Base-by-base conservation (phyloP, 2,888 invertebrate genomes). In the Dasysyrphus tricinctus region DNA sequence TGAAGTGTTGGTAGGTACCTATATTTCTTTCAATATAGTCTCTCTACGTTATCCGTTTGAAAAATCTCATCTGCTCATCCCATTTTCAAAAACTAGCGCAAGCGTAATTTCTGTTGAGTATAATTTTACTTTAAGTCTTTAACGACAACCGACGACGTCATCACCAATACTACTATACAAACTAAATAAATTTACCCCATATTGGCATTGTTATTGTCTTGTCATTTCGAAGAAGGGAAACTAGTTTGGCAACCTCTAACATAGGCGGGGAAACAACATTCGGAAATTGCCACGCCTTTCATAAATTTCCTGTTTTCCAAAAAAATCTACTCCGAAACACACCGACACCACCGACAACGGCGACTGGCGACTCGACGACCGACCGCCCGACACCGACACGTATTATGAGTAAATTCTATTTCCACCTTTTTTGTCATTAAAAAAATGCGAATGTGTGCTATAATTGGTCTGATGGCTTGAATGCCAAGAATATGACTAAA, bases 31-130 rank as follows among this genome's bases (percentile, higher is more conserved):
- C 5, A 6, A 3, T 34, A 16, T 34, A 16, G 16, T 16, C 34
- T 56, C 34, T 34, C 2, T 57, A n/a, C 16, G 16, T 11, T 56
- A 16, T 56, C 34, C n/a, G 32, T 29, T 34, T 34, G 16, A 37
- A 24, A 34, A 6, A 57, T 16, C 34, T 34, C 16, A 12, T 57
- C 3, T 29, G 29, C 63, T 75, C 79, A 75, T 56, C 70, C 79
- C 63, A 83, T 67, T 75, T 83, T 79, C 34, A 24, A 83, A 72
- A 51, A 24, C 72, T 42, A 44, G 80, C 84, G 84, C 84, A 84
- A 72, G 80, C 84, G 84, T 84, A 75, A 74, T 65, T 29, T 77
- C 1, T 11, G 14, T 39, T 37, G n/a, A 56, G 51, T 32, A 51
- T 16, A 56, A n/a, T 19, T 19, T 59, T 0, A 9, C 16, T 37